A percentile compares a stretch with the other conserved stretches of the same genome.
Evolutionary conservation across 2,113 vertebrate species (phyloP).

Genomic region (Camelus bactrianus): DNA sequence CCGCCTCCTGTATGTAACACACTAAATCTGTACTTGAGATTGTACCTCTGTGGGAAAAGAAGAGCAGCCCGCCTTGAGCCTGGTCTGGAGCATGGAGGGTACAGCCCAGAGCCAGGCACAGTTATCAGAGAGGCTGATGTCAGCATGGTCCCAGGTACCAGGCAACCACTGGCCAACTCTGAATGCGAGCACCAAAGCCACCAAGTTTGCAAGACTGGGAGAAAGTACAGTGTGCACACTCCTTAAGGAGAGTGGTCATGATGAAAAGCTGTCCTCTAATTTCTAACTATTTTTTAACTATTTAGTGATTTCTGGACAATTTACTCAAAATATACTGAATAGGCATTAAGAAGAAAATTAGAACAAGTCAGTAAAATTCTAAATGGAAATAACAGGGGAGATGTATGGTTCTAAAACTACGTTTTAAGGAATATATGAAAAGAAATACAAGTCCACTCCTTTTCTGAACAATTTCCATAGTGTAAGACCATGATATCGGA

Average conservation of each 20-base stretch:
- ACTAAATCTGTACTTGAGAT: background rate
- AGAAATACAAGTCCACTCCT: background rate
- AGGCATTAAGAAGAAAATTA: background rate
- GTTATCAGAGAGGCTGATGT: background rate
- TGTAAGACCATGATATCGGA: background rate
- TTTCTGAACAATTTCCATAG: background rate
- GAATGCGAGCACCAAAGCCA: background rate
- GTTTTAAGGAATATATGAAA: background rate
- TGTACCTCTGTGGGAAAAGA: background rate
- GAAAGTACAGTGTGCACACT: background rate
- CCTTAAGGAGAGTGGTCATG: background rate
- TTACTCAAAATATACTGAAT: background rate
- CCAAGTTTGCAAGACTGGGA: background rate
- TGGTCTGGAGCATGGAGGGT: background rate
- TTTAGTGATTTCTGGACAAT: background rate
- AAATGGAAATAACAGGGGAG: background rate
- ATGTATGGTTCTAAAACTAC: background rate
- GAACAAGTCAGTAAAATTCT: background rate
- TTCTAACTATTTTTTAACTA: background rate
- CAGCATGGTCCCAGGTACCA: background rate
- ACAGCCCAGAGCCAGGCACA: background rate
- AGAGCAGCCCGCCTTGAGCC: background rate
- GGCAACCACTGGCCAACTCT: background rate
- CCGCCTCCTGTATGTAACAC: background rate
- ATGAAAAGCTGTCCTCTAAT: background rate